Base-by-base conservation (phyloP, 1,140 invertebrate species). In the Musca domestica region DNA sequence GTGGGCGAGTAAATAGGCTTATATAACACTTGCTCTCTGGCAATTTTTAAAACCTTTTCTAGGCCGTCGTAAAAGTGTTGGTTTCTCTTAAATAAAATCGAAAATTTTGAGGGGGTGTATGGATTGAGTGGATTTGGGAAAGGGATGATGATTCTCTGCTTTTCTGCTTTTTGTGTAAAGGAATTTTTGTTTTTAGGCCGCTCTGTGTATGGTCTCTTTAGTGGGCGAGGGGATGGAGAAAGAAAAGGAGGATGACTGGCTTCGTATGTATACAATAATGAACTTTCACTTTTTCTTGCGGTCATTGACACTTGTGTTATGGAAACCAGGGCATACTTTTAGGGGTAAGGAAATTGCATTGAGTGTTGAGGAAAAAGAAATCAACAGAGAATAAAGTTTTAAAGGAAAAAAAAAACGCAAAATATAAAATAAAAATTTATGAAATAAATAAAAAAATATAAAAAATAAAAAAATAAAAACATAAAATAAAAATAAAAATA, bases 221-320 rank as follows among this genome's bases (percentile, higher is more conserved):
- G 14, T 15, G 41, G 1, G 41, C 10, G 3, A 1, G 15, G n/a
- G 15, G 3, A 1, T 46, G 15, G 41, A 46, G 48, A 51, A 19
- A 51, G 41, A n/a, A 15, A 19, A 51, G 41, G 17, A 15, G 2
- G 47, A 49, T n/a, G 17, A 6, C 3, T 17, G 17, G 20, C 6
- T 19, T 5, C 17, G 48, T 30, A 30, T 58, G 30, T 34, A 34
- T 34, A 51, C 7, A 19, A 49, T 19, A 49, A 49, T 30, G 17
- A 58, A 41, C 56, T 61, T 61, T 61, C 27, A 61, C 56, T 34
- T 58, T 25, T 2, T 41, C 10, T n/a, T 61, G 34, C 27, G 56
- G 56, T 30, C 56, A 61, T 61, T 61, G 56, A 61, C 56, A 61
- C 34, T 61, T 9, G 3, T 61, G 34, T 61, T 61, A 61, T 20